Evolutionary conservation across 2,888 invertebrate genomes (phyloP), one percentile per base, ranked within the genome.

Genomic region (Tribolium freemani): DNA sequence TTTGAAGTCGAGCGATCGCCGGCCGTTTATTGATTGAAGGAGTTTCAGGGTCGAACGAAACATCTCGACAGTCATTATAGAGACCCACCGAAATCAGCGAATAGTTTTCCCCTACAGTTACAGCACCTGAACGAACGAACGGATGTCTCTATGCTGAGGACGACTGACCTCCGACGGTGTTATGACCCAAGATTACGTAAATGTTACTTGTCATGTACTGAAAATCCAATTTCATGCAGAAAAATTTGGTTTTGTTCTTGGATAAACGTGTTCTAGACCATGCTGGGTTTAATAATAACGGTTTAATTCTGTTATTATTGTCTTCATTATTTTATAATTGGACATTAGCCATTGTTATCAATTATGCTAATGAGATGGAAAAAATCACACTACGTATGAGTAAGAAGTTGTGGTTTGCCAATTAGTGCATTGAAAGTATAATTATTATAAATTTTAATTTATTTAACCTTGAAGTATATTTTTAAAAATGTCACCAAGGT

Each of bases 401-500:
- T 16, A 61, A 45, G 20, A 20, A 51, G 26, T 50, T 50, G 10
- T 46, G 21, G 5, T 26, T 20, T 50, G 44, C 53, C 64, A 64
- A 64, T 64, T 64, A 53, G 64, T 50, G 64, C 44, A 64, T n/a
- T 51, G 53, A 53, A 64, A 38, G 50, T 64, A 64, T 44, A 11
- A 64, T 31, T 53, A 64, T 64, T 64, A 53, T 53, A 64, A 53
- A 64, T 64, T 64, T 64, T 64, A 64, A 64, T 64, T 44, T 44
- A 53, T 64, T 51, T 53, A 30, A 31, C 64, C 64, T 64, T 64
- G 64, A 64, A 44, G 21, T 38, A n/a, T 53, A 53, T 50, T 64
- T 64, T 53, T 31, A 64, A 64, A 61, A 64, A 53, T 64, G 64
- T 64, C 64, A 53, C 64, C 53, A 63, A 63, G 64, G 53, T 64